These are phyloP conservation scores for Aviceda subcristata DNA, from an alignment of 2,113 vertebrate species.

Conservation along the genomic window DNA sequence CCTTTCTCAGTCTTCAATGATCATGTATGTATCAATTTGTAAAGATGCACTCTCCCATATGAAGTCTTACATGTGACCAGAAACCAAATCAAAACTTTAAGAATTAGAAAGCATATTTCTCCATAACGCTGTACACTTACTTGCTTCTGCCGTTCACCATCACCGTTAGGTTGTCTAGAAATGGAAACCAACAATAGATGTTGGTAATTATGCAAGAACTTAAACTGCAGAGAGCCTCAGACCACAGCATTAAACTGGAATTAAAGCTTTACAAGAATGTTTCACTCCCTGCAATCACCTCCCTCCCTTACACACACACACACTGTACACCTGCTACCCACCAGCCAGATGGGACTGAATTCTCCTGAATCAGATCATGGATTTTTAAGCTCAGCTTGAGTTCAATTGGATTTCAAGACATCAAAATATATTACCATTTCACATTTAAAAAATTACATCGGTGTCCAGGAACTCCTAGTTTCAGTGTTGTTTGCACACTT, in stretches of 20 bases:
- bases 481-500: background rate
- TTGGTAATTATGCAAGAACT: slow-evolving; percentile 59
- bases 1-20: background rate
- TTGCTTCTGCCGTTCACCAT: slow-evolving; percentile 57
- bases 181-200: slow-evolving; percentile 60
- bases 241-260: slow-evolving; percentile 52
- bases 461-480: background rate
- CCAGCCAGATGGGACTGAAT: slow-evolving; percentile 19
- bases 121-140: slow-evolving; percentile 42
- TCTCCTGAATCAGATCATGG: background rate
- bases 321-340: slow-evolving; percentile 23
- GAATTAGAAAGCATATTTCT: slow-evolving; percentile 37
- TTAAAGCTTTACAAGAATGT: slow-evolving; percentile 39
- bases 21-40: background rate
- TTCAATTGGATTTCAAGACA: slow-evolving; percentile 8
- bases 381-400: slow-evolving; percentile 18
- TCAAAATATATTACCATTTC: background rate
- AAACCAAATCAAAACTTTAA: slow-evolving; percentile 53
- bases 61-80: background rate
- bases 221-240: slow-evolving; percentile 47
- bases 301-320: background rate
- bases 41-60: background rate
- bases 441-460: background rate
- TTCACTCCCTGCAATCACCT: slow-evolving; percentile 11
- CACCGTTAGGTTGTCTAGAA: slow-evolving; percentile 49